These are phyloP conservation scores for Urocyon cinereoargenteus DNA, from an alignment of 2,797 vertebrate species.

Conservation along the genomic window DNA sequence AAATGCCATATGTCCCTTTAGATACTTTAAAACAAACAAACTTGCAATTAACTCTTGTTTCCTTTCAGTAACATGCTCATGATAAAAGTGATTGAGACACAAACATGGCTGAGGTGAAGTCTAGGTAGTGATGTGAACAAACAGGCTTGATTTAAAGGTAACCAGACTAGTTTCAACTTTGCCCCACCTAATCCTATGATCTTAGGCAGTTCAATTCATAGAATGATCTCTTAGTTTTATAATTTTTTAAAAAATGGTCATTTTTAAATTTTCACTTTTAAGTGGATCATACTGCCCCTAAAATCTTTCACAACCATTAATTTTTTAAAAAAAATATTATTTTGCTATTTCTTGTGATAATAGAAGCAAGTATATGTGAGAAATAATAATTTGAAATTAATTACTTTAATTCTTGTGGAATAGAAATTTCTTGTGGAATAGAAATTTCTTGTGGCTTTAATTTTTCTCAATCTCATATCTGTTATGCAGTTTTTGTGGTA, in stretches of 20 bases:
- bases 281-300: background rate
- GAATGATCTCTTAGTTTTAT: background rate
- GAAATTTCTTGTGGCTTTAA: background rate
- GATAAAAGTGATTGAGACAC: background rate
- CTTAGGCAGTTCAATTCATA: background rate
- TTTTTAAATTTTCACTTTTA: background rate
- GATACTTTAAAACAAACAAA: background rate
- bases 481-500: background rate
- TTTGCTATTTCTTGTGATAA: background rate
- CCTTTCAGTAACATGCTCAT: background rate
- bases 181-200: background rate
- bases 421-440: slow-evolving; percentile 1
- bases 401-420: background rate
- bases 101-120: background rate
- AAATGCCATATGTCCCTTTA: background rate
- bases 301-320: background rate
- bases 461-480: background rate
- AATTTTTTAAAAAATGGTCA: background rate
- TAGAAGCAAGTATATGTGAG: background rate
- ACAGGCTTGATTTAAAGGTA: background rate
- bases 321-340: background rate
- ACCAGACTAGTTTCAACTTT: background rate
- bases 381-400: slow-evolving; percentile 44
- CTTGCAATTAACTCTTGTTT: background rate
- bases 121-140: background rate